Evolutionary conservation across 2,113 vertebrate species (phyloP).

Genomic region (Solenodon paradoxus): DNA sequence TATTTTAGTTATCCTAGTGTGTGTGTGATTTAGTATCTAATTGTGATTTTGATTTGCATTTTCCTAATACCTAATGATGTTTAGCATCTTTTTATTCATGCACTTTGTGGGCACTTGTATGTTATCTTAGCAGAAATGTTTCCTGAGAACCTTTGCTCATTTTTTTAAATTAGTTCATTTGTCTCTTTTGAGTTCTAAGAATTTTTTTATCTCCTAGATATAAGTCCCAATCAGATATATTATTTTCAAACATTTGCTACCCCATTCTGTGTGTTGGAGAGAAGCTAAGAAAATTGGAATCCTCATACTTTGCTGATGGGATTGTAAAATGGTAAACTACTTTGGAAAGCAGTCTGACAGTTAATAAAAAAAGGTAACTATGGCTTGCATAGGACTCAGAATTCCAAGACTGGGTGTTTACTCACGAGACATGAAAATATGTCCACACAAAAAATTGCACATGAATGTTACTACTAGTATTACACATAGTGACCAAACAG

Average conservation of each 20-base stretch:
- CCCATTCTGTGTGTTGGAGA: background rate
- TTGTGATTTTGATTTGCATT: background rate
- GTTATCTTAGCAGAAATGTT: background rate
- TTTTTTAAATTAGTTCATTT: background rate
- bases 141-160: background rate
- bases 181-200: background rate
- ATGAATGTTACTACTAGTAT: background rate
- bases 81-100: background rate
- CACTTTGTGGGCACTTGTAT: background rate
- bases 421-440: background rate
- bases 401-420: background rate
- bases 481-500: background rate
- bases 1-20: background rate
- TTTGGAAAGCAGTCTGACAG: background rate
- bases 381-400: background rate
- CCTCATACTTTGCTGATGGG: background rate
- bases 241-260: background rate
- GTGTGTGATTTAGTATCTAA: background rate
- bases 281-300: background rate
- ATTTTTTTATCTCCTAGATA: conserved; percentile 2
- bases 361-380: background rate
- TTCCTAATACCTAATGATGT: background rate
- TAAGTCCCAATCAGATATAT: background rate
- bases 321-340: background rate
- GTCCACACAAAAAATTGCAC: background rate